Base-by-base conservation (phyloP, 2,888 invertebrate genomes). In the Macrosiphum euphorbiae region DNA sequence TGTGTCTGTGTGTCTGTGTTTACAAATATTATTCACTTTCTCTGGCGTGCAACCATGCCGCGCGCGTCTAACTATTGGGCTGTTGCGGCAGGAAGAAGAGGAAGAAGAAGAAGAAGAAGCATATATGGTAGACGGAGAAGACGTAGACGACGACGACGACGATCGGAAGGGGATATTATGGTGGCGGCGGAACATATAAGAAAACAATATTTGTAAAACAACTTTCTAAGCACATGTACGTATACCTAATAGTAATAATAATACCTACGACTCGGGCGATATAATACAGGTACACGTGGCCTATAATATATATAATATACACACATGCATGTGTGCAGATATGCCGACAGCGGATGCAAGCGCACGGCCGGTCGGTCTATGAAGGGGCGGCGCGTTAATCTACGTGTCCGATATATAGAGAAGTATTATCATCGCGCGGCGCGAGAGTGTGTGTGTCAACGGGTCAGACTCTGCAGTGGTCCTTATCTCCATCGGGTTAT, bases 191-290 rank as follows among this genome's bases (percentile, higher is more conserved):
- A 85, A 89, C 84, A 89, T 28, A 85, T 28, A 85, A 61, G 85
- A 44, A 84, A 88, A 92, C 61, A 89, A 44, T 90, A 85, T 93
- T 85, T 85, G 89, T 90, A 90, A 93, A 93, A 93, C 93, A 93
- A 93, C 93, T 93, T 93, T 93, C 93, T 93, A 93, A 93, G 93
- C 89, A 90, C 93, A 89, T 90, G 85, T 84, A 90, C n/a, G n/a
- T n/a, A n/a, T n/a, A n/a, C n/a, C n/a, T 44, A 47, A 78, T 78
- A 78, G 20, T 67, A n/a, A 61, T 61, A 61, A 61, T 61, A 61
- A n/a, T 67, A 67, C n/a, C 47, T 58, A 55, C 35, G 67, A 67
- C 67, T 67, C 67, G 10, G 55, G 50, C 26, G 50, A 58, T 41
- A 55, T 58, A 11, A 55, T 58, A 11, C 8, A 52, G 41, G 8